Base-by-base conservation (phyloP, 2,888 invertebrate species). In the Polymixis lichenea region DNA sequence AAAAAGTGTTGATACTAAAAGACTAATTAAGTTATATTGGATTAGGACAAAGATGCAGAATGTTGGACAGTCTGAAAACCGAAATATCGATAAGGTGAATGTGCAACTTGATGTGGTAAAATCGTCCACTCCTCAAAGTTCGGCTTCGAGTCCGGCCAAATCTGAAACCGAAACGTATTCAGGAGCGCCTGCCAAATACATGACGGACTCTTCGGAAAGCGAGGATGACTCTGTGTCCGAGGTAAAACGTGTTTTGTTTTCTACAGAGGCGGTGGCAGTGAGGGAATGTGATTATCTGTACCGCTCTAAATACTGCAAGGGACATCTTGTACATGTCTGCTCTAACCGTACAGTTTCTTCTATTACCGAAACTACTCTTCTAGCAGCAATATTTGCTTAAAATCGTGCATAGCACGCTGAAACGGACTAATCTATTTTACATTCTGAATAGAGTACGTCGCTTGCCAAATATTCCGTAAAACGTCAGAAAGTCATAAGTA, bases 221-320 rank as follows among this genome's bases (percentile, higher is more conserved):
- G 99, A 99, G 96, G 99, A 99, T 97, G 99, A 99, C 96, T 99
- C 99, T 97, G 98, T 98, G 95, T 99, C 99, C 93, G 99, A 99
- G 98, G 99, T 99, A 98, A 97, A 96, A 96, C 95, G 96, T 96
- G 96, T 96, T 96, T 96, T 96, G 96, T 96, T 96, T 96, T 96
- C 93, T 92, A 92, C 88, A 93, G 95, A 96, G 96, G 96, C 96
- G 96, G 95, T 95, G 95, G 96, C 96, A 96, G 93, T 93, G 91
- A 93, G 95, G 94, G 95, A 95, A 95, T 96, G 95, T 96, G 96
- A 96, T 95, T 95, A 96, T 96, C 96, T 95, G 95, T 95, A 96
- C 95, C 96, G 96, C 96, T 94, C 97, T 97, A 95, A 97, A 97
- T 97, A 96, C 95, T 97, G 97, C 94, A 97, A 97, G 97, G 97